Percentiles rank a stretch among this genome's conserved stretches.
Conservation (phyloP, 2,113 vertebrate species). For the Dasypus novemcinctus region DNA sequence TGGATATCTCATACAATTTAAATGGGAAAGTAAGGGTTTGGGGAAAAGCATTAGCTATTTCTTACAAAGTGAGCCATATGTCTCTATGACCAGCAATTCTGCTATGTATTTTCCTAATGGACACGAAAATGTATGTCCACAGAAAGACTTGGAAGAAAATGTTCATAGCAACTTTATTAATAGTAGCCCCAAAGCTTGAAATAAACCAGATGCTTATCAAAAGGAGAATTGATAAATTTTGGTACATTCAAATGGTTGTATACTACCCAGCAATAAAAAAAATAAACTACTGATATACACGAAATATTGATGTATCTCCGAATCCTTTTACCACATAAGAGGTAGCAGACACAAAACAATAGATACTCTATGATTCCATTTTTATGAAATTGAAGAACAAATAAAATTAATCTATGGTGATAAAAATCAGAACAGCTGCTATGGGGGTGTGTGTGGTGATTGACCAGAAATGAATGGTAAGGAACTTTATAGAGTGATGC, state of each 20-base stretch:
- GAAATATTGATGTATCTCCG: neutral
- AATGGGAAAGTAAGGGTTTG: neutral
- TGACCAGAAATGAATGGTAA: neutral
- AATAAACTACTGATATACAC: no score
- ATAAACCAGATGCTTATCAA: neutral
- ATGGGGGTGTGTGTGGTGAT: neutral
- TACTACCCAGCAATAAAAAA: no score
- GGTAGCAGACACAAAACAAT: neutral
- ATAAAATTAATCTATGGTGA: neutral
- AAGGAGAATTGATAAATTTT: no score
- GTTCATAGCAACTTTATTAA: no score
- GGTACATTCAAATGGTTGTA: no score
- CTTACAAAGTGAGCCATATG: no score
- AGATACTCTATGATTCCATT: no score
- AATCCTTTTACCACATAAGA: neutral
- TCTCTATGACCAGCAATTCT: neutral
- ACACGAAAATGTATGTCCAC: no score
- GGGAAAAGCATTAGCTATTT: neutral
- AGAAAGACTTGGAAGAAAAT: no score
- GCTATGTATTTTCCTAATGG: neutral
- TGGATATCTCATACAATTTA: neutral
- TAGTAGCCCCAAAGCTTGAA: neutral
- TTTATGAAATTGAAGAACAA: no score
- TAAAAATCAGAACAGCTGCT: neutral
- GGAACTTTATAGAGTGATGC: neutral